Conservation (phyloP, 1,140 invertebrate genomes). For the Drosophila rufa region DNA sequence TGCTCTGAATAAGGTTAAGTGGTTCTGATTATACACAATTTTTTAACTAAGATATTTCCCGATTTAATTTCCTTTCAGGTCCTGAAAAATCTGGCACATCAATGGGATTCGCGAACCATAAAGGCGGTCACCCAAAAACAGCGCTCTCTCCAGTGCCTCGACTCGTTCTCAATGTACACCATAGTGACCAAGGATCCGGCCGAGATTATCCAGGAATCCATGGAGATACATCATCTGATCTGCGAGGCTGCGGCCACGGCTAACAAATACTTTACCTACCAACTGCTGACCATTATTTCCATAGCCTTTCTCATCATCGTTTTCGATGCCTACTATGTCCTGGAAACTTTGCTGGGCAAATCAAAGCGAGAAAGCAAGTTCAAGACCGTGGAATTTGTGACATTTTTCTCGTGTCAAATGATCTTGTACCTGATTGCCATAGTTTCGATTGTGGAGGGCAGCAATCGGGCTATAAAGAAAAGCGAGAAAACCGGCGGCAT, state of each 20-base stretch:
- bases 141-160: constrained; percentile 72
- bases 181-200: constrained; percentile 79
- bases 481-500: constrained; percentile 82
- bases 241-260: constrained; percentile 82
- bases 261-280: constrained; percentile 84
- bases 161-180: constrained; percentile 83
- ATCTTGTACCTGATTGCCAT: constrained; percentile 81
- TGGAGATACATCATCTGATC: constrained; percentile 84
- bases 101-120: constrained; percentile 71
- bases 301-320: constrained; percentile 84
- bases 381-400: constrained; percentile 81
- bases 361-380: constrained; percentile 81
- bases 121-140: constrained; percentile 71
- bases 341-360: constrained; percentile 82
- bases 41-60: background rate
- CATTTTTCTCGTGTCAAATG: constrained; percentile 84
- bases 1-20: constrained; percentile 63
- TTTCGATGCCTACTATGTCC: constrained; percentile 82
- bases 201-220: constrained; percentile 84
- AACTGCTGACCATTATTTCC: constrained; percentile 80
- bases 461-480: constrained; percentile 82
- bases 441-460: constrained; percentile 82
- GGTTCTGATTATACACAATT: rapidly evolving
- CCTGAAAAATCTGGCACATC: constrained; percentile 75
- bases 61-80: constrained; percentile 45